phyloP scores from a whole-genome alignment of 2,888 invertebrate species.

The Autographa gamma region DNA sequence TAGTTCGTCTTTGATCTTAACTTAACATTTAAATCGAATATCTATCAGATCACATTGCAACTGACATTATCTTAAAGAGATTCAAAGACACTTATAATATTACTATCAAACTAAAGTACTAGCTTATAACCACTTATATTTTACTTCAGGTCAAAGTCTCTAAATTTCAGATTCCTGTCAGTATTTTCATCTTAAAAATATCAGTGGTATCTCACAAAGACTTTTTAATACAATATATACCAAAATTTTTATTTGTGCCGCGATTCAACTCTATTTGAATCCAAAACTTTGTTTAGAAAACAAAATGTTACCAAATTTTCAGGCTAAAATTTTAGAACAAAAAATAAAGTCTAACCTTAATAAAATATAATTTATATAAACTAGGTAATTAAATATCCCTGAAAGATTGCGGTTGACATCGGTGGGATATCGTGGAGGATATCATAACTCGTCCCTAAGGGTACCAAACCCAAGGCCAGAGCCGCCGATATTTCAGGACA shows the following conservation, averaged over 20 bases:
- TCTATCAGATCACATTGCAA: not conserved
- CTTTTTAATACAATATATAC: no score
- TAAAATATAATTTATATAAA: conserved; percentile 6
- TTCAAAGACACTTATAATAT: not conserved
- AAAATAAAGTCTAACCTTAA: not conserved
- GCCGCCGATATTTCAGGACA: conserved; percentile 4
- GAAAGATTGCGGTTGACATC: conserved; percentile 9
- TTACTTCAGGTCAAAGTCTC: not conserved
- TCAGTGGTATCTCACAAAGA: no score
- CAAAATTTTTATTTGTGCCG: no score
- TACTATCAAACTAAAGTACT: not conserved
- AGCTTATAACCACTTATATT: not conserved
- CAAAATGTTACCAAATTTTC: not conserved
- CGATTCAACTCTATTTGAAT: no score
- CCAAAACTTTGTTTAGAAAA: no score
- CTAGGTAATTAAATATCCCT: conserved; percentile 2
- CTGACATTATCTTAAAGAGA: not conserved
- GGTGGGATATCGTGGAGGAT: conserved; percentile 5
- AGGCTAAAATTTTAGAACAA: not conserved
- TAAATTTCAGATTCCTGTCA: no score
- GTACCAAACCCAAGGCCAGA: not conserved
- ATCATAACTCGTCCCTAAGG: conserved; percentile 5
- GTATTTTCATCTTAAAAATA: no score
- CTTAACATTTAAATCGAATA: not conserved
- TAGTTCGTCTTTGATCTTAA: not conserved